phyloP scores from a whole-genome alignment of 2,797 vertebrate genomes.

The Phrynocephalus forsythii region DNA sequence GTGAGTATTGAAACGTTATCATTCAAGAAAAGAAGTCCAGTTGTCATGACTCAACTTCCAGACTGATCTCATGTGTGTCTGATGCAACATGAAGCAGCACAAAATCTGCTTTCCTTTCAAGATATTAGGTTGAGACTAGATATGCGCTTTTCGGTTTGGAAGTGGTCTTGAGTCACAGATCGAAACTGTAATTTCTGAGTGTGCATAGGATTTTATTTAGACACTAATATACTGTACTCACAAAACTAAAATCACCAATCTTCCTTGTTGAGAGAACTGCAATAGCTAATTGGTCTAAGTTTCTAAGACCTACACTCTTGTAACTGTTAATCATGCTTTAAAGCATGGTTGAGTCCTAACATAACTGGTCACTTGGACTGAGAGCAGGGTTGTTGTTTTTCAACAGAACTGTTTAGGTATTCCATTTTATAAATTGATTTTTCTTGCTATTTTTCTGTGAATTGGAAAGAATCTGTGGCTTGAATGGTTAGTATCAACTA shows the following conservation, averaged over 20 bases:
- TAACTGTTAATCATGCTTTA: not conserved
- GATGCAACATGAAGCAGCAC: not conserved
- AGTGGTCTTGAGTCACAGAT: no score
- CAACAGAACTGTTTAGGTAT: not conserved
- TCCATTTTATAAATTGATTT: not conserved
- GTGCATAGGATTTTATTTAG: not conserved
- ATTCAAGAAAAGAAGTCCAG: no score
- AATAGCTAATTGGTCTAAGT: not conserved
- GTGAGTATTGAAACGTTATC: no score
- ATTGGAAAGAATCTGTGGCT: constrained; percentile 2
- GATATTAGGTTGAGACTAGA: no score
- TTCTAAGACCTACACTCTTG: not conserved
- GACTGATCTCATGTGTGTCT: not conserved
- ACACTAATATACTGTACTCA: no score
- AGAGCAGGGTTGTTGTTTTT: not conserved
- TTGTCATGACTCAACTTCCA: no score
- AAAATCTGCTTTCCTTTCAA: not conserved
- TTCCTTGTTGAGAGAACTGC: not conserved
- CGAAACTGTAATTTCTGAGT: not conserved
- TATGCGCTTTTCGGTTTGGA: no score
- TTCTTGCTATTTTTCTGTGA: not conserved
- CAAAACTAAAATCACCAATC: not conserved
- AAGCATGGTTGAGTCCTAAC: not conserved
- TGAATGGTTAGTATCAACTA: not conserved
- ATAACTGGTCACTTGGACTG: not conserved